Percentiles rank a stretch among this genome's conserved stretches.
Evolutionary conservation across 2,888 invertebrate genomes (phyloP).

Genomic region (Micoletzkya japonica): DNA sequence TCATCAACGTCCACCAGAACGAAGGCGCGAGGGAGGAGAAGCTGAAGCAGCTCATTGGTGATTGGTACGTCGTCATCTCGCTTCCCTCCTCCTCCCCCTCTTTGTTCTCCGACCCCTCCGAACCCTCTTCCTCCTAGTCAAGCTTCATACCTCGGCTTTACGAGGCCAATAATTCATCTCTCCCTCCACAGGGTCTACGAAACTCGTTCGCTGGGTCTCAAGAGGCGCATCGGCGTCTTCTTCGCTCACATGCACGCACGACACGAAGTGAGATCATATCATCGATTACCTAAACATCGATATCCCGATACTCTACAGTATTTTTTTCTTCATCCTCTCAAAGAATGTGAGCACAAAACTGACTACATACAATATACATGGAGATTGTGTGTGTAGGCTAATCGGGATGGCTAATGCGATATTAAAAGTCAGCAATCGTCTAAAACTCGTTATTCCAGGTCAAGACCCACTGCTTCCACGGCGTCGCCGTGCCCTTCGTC

Average conservation of each 20-base stretch:
- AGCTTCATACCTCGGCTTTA: background rate
- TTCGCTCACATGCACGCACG: slow-evolving; percentile 55
- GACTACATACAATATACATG: background rate
- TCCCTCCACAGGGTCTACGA: slow-evolving; percentile 24
- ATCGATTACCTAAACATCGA: background rate
- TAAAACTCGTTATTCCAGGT: slow-evolving; percentile 8
- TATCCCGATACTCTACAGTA: too few relatives aligned
- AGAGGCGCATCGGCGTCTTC: slow-evolving; percentile 47
- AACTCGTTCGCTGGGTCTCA: slow-evolving; percentile 29
- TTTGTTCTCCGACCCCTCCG: too few relatives aligned
- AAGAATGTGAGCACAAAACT: background rate
- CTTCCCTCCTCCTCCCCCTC: too few relatives aligned
- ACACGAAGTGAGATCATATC: slow-evolving; percentile 39
- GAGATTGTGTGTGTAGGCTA: too few relatives aligned
- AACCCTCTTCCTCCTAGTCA: background rate
- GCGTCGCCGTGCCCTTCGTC: slow-evolving; percentile 51
- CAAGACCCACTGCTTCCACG: slow-evolving; percentile 46
- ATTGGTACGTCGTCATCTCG: slow-evolving; percentile 28
- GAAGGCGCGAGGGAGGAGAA: slow-evolving; percentile 32
- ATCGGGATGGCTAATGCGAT: background rate
- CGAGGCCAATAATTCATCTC: background rate
- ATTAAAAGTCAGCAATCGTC: background rate
- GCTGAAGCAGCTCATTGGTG: slow-evolving; percentile 32
- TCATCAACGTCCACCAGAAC: slow-evolving; percentile 49
- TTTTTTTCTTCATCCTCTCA: slow-evolving; percentile 8